Base-by-base conservation (phyloP, 2,113 vertebrate genomes). In the Piaya cayana region DNA sequence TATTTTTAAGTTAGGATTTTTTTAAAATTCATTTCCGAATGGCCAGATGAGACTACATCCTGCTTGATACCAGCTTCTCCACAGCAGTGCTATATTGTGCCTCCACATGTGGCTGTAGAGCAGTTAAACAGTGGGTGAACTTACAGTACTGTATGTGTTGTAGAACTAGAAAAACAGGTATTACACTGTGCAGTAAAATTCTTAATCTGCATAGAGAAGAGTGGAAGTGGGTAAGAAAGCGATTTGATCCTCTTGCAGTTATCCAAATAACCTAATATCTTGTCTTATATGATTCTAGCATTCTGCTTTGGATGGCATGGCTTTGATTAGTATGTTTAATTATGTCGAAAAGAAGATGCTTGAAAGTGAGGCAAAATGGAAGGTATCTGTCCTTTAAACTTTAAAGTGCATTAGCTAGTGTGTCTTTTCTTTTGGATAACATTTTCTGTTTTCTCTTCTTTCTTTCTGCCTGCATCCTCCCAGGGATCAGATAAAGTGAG, bases 251-350 rank as follows among this genome's bases (percentile, higher is more conserved):
- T 47, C 16, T 84, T 86, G 70, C 32, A 81, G 9, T 53, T 68
- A 39, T 8, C 34, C 16, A 77, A 45, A 42, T 68, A 72, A 88
- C 19, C 8, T 64, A 37, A 7, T 92, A 8, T 64, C 34, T 85
- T 94, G 21, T 95, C 27, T 96, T 67, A 15, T 71, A 25, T 95
- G 47, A 43, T 98, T 97, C 52, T 93, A 99, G 99, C 99, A 99
- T 91, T 92, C 99, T 11, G 99, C 99, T 12, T 98, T 97, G 60
- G 99, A 99, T 94, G 99, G 97, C 71, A 99, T 99, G 99, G 98
- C 98, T 29, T 74, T 99, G 85, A 98, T 99, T 91, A 97, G 97
- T 34, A 62, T 99, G 95, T 97, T 97, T 49, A 75, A 97, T 96
- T 98, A 98, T 63, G 29, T 98, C 1, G 99, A 99, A 92, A 96